Evolutionary conservation across 2,113 vertebrate genomes (phyloP).

Genomic region (Chionodraco myersi): DNA sequence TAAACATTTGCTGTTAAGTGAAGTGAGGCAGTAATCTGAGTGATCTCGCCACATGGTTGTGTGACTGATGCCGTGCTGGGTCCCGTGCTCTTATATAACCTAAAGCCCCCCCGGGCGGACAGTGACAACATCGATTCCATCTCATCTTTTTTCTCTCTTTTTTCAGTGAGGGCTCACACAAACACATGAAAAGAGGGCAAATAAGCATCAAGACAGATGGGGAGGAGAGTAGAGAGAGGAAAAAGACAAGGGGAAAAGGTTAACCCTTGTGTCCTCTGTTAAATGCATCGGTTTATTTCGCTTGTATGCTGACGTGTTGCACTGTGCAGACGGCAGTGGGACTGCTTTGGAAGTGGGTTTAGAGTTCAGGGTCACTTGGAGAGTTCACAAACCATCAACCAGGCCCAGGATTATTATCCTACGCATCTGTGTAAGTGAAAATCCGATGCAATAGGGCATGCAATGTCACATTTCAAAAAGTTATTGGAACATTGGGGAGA

Average conservation of each 20-base stretch:
- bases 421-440: not conserved
- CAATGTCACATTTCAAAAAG: not conserved
- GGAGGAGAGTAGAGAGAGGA: not conserved
- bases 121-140: constrained; percentile 72
- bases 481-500: not conserved
- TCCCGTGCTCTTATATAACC: constrained; percentile 70
- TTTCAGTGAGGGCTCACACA: constrained; percentile 25
- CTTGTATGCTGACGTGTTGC: not conserved
- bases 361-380: constrained; percentile 34
- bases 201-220: not conserved
- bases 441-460: not conserved
- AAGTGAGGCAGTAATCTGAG: constrained; percentile 15
- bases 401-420: not conserved
- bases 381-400: constrained; percentile 2
- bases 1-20: constrained; percentile 9
- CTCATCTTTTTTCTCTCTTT: constrained; percentile 18
- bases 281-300: constrained; percentile 1
- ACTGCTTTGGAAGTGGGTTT: constrained; percentile 16
- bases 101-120: constrained; percentile 45
- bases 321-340: not conserved
- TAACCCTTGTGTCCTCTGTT: constrained; percentile 25
- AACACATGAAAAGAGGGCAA: constrained; percentile 18
- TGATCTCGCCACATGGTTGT: constrained; percentile 45
- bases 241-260: not conserved
- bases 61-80: constrained; percentile 35